Conservation (phyloP, 2,113 vertebrate genomes). For the Talpa occidentalis region DNA sequence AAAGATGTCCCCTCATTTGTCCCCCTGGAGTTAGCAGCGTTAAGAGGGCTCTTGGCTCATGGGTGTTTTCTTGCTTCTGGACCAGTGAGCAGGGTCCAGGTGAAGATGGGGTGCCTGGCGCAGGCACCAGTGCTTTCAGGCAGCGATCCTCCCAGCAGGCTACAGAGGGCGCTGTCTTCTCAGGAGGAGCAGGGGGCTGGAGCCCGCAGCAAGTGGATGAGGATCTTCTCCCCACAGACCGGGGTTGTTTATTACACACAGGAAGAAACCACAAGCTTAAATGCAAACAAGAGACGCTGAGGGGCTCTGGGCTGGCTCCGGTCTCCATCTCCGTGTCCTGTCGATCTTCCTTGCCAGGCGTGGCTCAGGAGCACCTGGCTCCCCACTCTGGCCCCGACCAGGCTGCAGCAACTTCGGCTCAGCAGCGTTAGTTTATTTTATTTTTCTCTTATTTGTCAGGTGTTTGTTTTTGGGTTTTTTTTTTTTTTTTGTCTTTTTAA, state of each 20-base stretch:
- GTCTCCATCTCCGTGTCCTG: conserved; percentile 5
- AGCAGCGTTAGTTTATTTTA: conserved; percentile 77
- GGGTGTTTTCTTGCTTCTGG: conserved; percentile 41
- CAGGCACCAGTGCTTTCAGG: background rate
- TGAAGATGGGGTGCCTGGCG: no score
- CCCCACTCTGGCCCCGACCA: background rate
- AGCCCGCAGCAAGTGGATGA: background rate
- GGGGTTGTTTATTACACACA: conserved; percentile 80
- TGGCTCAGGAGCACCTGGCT: conserved; percentile 1
- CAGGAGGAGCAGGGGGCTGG: background rate
- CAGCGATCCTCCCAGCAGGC: background rate
- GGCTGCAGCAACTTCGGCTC: conserved; percentile 60
- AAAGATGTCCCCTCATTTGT: conserved; percentile 44
- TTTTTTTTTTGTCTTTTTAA: conserved; percentile 65
- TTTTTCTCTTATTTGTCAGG: conserved; percentile 72
- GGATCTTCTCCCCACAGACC: conserved; percentile 61
- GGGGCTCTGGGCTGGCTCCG: background rate
- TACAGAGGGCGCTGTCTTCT: conserved; percentile 64
- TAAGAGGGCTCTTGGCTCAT: conserved; percentile 71
- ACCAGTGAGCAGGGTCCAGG: background rate
- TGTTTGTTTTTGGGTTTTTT: conserved; percentile 12
- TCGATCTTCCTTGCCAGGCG: background rate
- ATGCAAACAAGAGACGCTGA: conserved; percentile 54
- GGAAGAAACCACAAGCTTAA: conserved; percentile 54
- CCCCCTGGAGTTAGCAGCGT: conserved; percentile 70